Conservation (phyloP, 2,113 vertebrate species). For the Haemorhous mexicanus region DNA sequence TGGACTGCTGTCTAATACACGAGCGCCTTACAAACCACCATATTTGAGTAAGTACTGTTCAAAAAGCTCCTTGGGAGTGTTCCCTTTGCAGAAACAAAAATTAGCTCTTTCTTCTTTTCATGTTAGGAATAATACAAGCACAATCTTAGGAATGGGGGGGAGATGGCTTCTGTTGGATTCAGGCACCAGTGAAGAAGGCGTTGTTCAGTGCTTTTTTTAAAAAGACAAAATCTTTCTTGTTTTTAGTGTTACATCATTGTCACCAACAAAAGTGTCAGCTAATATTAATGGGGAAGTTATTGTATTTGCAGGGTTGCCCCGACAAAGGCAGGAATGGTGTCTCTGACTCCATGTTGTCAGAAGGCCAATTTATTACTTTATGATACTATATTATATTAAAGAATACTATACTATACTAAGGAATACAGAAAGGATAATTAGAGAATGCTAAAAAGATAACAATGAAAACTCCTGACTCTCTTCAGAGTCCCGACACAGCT, state of each 20-base stretch:
- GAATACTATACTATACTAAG: no score
- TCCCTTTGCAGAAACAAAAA: constrained; percentile 39
- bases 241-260: not conserved
- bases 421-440: no score
- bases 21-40: constrained; percentile 91
- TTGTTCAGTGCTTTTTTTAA: not conserved
- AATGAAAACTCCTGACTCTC: no score
- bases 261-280: not conserved
- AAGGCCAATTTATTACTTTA: no score
- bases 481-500: no score
- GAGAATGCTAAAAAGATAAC: no score
- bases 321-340: no score
- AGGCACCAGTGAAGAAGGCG: not conserved
- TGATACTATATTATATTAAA: no score
- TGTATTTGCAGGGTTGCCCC: no score
- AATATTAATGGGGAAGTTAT: not conserved
- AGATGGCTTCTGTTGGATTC: not conserved
- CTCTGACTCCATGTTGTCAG: no score
- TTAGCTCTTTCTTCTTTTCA: not conserved
- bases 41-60: constrained; percentile 93
- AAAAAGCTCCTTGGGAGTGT: not conserved
- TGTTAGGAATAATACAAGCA: not conserved
- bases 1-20: constrained; percentile 90
- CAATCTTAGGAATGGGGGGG: not conserved
- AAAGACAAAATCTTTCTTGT: not conserved